These are phyloP conservation scores for Panulirus ornatus DNA, from an alignment of 1,140 invertebrate species.

Conservation along the genomic window DNA sequence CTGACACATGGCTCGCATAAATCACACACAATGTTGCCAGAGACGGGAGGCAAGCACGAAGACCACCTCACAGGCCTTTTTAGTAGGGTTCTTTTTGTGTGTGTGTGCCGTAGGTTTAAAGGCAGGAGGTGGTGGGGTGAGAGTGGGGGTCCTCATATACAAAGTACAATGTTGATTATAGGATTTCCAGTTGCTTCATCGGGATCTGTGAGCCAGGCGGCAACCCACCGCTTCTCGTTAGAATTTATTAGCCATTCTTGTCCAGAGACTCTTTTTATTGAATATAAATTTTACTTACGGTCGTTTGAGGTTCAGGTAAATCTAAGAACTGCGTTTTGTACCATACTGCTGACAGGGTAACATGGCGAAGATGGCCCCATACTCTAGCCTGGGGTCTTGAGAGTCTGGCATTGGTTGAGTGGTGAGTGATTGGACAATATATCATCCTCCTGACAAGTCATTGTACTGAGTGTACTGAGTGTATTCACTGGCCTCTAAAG, in stretches of 20 bases:
- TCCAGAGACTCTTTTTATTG: background rate
- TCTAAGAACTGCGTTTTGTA: too few species aligned
- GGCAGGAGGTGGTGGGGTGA: background rate
- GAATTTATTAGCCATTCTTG: background rate
- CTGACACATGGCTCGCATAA: slow-evolving; percentile 41
- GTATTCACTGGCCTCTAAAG: too few species aligned
- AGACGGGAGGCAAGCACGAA: slow-evolving; percentile 31
- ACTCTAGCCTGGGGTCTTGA: too few species aligned
- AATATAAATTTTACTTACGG: slow-evolving; percentile 1
- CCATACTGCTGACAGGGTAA: too few species aligned
- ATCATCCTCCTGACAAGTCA: background rate
- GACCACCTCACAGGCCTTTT: background rate
- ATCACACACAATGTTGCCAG: slow-evolving; percentile 26
- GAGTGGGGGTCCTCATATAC: background rate
- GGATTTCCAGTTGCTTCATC: too few species aligned
- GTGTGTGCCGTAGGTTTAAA: background rate
- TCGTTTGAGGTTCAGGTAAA: too few species aligned
- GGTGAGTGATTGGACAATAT: too few species aligned
- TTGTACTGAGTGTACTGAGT: background rate
- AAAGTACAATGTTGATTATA: too few species aligned
- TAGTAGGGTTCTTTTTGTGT: background rate
- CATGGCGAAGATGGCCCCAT: too few species aligned
- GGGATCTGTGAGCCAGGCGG: too few species aligned
- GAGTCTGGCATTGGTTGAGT: too few species aligned
- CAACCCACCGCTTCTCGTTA: background rate